A percentile compares a stretch with the other conserved stretches of the same genome.
Evolutionary conservation across 2,888 invertebrate species (phyloP).

Genomic region (Tetragonula carbonaria): DNA sequence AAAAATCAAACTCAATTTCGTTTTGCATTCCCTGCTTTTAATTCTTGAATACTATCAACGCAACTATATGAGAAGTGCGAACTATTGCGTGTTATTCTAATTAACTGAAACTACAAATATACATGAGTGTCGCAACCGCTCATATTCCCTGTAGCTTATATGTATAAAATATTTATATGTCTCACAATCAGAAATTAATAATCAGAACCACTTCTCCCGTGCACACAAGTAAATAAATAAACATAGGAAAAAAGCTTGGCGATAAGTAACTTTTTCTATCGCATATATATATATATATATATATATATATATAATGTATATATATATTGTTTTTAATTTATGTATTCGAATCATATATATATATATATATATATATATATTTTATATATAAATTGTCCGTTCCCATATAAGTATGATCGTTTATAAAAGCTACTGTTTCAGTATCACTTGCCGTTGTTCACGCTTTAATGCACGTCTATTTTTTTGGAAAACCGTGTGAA

Average conservation of each 20-base stretch:
- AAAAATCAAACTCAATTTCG: slow-evolving; percentile 39
- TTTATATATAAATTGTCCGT: slow-evolving; percentile 48
- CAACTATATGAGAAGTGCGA: slow-evolving; percentile 38
- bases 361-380: slow-evolving; percentile 26
- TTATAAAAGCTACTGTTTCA: slow-evolving; percentile 65
- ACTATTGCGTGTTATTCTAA: slow-evolving; percentile 38
- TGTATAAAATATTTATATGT: slow-evolving; percentile 66
- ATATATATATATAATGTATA: not conserved
- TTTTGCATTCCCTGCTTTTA: not conserved
- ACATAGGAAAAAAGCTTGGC: slow-evolving; percentile 54
- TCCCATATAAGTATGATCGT: slow-evolving; percentile 47
- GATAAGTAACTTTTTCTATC: slow-evolving; percentile 41
- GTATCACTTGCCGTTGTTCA: slow-evolving; percentile 59
- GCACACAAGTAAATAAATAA: slow-evolving; percentile 66
- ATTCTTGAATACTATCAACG: slow-evolving; percentile 15
- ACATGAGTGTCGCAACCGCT: slow-evolving; percentile 47
- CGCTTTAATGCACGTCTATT: slow-evolving; percentile 26
- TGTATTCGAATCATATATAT: not conserved
- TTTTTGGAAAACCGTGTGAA: slow-evolving; percentile 50
- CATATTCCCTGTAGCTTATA: slow-evolving; percentile 52
- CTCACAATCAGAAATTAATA: slow-evolving; percentile 70
- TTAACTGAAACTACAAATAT: slow-evolving; percentile 44
- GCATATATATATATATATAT: slow-evolving; percentile 2
- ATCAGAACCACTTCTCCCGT: slow-evolving; percentile 53
- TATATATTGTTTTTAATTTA: not conserved